These are phyloP conservation scores for Tringa solitaria DNA, from an alignment of 2,113 vertebrate genomes.

Conservation along the genomic window DNA sequence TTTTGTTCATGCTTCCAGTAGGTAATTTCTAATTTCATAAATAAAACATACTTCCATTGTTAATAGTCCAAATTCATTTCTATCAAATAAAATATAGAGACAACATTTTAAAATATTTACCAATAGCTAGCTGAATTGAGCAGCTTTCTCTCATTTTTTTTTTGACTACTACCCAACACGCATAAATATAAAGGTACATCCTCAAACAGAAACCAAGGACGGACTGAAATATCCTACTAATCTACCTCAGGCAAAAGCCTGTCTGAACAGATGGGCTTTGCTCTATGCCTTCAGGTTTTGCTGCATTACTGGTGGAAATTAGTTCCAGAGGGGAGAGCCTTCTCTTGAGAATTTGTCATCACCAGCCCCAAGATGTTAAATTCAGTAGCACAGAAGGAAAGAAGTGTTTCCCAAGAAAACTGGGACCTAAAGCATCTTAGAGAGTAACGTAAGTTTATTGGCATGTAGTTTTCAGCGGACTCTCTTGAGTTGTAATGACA, in stretches of 20 bases:
- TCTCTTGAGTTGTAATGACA: not conserved
- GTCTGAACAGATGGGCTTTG: not conserved
- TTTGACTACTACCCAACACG: not conserved
- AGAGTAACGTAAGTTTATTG: not conserved
- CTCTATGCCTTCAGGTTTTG: not conserved
- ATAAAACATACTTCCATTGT: not conserved
- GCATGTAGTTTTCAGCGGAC: not conserved
- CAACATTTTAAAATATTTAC: not conserved
- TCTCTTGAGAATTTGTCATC: not conserved
- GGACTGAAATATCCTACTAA: not conserved
- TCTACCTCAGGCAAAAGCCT: not conserved
- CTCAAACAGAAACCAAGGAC: not conserved
- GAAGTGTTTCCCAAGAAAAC: not conserved
- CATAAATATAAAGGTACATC: not conserved
- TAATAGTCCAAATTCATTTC: not conserved
- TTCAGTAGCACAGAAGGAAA: not conserved
- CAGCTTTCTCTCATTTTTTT: not conserved
- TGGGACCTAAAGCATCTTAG: not conserved
- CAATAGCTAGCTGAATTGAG: not conserved
- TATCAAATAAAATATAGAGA: not conserved
- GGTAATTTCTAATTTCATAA: not conserved
- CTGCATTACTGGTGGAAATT: conserved; percentile 10
- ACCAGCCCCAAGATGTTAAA: not conserved
- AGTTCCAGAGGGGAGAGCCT: not conserved
- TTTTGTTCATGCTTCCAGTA: not conserved